phyloP scores from a whole-genome alignment of 2,888 invertebrate species.

The Parnassius orleans region DNA sequence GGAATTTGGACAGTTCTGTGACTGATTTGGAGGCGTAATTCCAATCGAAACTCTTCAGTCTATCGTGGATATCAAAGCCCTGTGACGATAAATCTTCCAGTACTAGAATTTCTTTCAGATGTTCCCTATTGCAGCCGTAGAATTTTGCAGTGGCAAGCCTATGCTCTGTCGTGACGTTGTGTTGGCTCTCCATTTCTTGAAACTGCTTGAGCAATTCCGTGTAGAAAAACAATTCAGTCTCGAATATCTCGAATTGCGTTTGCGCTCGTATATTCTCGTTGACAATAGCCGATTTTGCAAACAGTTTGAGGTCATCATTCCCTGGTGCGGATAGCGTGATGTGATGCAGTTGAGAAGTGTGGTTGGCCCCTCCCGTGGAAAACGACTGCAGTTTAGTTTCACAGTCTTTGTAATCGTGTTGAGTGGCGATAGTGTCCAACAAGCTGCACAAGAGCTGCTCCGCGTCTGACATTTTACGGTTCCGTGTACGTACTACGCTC shows the following conservation, averaged over 20 bases:
- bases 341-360: constrained; percentile 46
- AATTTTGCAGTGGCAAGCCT: constrained; percentile 44
- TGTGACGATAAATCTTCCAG: constrained; percentile 51
- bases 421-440: constrained; percentile 41
- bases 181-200: constrained; percentile 41
- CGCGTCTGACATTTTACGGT: constrained; percentile 41
- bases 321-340: constrained; percentile 37
- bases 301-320: constrained; percentile 37
- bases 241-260: constrained; percentile 39
- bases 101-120: constrained; percentile 50
- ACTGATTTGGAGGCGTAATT: constrained; percentile 50
- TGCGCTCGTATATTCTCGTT: constrained; percentile 42
- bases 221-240: constrained; percentile 49
- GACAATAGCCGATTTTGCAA: constrained; percentile 45
- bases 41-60: constrained; percentile 54
- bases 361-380: constrained; percentile 51
- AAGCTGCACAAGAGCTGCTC: constrained; percentile 35
- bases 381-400: constrained; percentile 40
- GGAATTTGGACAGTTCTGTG: constrained; percentile 56
- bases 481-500: constrained; percentile 13
- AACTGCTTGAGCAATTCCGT: constrained; percentile 42
- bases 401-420: constrained; percentile 37
- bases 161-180: constrained; percentile 40
- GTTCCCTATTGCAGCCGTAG: constrained; percentile 43
- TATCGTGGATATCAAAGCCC: constrained; percentile 50